Base-by-base conservation (phyloP, 2,888 invertebrate species). In the Athalia rosae region DNA sequence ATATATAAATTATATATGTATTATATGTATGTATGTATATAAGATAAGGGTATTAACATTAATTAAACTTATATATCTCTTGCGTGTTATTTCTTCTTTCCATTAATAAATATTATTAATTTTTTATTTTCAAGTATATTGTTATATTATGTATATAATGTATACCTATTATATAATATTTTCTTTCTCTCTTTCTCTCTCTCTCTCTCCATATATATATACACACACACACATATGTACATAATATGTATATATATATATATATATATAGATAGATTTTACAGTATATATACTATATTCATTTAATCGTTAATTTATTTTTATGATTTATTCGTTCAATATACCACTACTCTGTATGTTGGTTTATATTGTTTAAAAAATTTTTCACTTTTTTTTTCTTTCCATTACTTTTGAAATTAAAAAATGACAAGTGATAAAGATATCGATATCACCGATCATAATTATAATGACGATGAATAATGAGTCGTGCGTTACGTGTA, bases 281-380 rank as follows among this genome's bases (percentile, higher is more conserved):
- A 63, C n/a, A 11, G n/a, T 63, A 63, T 15, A 8, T 66, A 66
- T 50, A 64, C 64, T 47, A 47, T 64, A 43, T 50, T 63, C 28
- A 63, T 63, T 63, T 41, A 61, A 77, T 77, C 67, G 61, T 67
- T 77, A 77, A 59, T 77, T 77, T 69, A 66, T 62, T 67, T 69
- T 77, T 77, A 71, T 77, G 59, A 77, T 71, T 47, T 71, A 71
- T 73, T 77, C 77, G 71, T 77, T 71, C 77, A 77, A 77, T 77
- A 28, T 28, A 77, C 71, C 77, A 63, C 77, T 77, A 77, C 77
- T 77, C 77, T 77, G 77, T 77, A 77, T 77, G 77, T 77, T 77
- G 77, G 77, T 77, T 77, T 77, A 77, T 77, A 71, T 77, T 71
- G 77, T 77, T 77, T 77, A 77, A 77, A 77, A 77, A 53, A 76